phyloP scores from a whole-genome alignment of 2,113 vertebrate genomes.

The Ramphastos sulfuratus region DNA sequence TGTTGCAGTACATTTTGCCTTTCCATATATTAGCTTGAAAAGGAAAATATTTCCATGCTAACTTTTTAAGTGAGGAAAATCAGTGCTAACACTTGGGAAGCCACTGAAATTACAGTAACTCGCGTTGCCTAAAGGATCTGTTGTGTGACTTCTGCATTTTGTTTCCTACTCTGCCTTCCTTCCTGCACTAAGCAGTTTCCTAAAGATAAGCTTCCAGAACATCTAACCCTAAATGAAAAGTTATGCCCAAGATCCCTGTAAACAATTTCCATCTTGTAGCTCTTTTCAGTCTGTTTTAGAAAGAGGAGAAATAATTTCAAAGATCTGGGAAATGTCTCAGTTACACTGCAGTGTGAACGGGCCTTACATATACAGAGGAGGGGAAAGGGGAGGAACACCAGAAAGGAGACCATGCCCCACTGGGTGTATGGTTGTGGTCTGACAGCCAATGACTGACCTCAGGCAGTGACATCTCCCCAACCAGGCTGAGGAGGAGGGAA shows the following conservation, averaged over 20 bases:
- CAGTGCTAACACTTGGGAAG: background rate
- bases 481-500: constrained; percentile 20
- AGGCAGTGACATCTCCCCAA: constrained; percentile 24
- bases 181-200: background rate
- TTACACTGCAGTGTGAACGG: background rate
- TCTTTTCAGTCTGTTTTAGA: background rate
- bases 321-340: background rate
- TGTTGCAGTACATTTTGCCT: background rate
- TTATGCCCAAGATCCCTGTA: background rate
- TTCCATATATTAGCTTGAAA: background rate
- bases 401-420: background rate
- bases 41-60: background rate
- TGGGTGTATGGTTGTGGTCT: constrained; percentile 9
- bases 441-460: constrained; percentile 47
- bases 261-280: background rate
- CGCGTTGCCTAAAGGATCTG: background rate
- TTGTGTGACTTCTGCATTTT: background rate
- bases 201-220: background rate
- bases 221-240: background rate
- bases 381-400: background rate
- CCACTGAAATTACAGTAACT: background rate
- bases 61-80: background rate
- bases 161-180: background rate
- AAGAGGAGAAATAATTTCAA: background rate
- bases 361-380: background rate